Percentiles rank a stretch among this genome's conserved stretches.
Conservation (phyloP, 1,140 invertebrate species). For the Lepeophtheirus salmonis region DNA sequence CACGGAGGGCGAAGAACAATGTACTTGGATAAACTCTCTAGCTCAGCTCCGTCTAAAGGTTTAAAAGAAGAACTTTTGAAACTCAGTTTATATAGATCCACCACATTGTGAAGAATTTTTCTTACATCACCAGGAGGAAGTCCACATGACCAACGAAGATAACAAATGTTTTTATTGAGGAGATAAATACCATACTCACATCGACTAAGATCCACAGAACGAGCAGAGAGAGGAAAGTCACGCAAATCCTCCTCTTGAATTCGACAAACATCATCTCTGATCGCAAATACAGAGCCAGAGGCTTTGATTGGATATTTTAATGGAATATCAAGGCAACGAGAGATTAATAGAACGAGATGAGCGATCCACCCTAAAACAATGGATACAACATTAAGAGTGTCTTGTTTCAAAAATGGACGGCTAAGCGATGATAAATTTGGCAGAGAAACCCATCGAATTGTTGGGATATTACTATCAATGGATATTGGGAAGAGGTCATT, state of each 20-base stretch:
- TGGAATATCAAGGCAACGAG: not conserved
- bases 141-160: not conserved
- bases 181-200: not conserved
- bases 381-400: not conserved
- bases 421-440: not conserved
- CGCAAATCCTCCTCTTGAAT: not conserved
- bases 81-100: not conserved
- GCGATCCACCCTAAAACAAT: not conserved
- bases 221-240: not conserved
- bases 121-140: not conserved
- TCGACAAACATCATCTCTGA: not conserved
- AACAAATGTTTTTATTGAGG: not conserved
- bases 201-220: not conserved
- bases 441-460: not conserved
- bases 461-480: not conserved
- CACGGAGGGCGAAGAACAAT: no score
- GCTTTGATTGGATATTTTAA: not conserved
- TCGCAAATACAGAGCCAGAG: not conserved
- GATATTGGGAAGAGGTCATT: not conserved
- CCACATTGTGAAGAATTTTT: not conserved
- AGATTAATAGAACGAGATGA: not conserved
- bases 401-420: not conserved
- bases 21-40: not conserved
- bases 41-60: not conserved
- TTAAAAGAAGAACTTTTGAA: not conserved